Percentiles rank a stretch among this genome's conserved stretches.
Conservation (phyloP, 2,888 invertebrate genomes). For the Galerucella pusilla region DNA sequence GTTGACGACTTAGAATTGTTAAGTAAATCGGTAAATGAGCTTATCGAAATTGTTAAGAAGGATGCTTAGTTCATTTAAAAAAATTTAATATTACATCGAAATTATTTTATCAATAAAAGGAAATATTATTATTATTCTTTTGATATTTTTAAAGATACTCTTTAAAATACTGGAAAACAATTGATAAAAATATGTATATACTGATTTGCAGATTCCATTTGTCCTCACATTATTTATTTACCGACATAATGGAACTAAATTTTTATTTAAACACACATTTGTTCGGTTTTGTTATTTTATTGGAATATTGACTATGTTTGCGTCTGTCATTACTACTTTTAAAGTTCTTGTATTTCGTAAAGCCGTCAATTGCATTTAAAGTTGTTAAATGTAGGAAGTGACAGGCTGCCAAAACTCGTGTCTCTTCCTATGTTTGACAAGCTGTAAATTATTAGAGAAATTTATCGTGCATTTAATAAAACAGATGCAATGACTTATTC, state of each 20-base stretch:
- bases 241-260: no score
- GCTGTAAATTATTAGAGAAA: no score
- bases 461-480: no score
- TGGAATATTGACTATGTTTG: not conserved
- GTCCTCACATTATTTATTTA: no score
- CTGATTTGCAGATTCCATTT: no score
- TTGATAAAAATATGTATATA: not conserved
- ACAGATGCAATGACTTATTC: no score
- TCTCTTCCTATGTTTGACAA: no score
- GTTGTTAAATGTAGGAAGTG: no score
- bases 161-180: not conserved
- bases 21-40: constrained; percentile 61
- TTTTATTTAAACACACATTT: no score
- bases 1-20: constrained; percentile 60
- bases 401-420: no score
- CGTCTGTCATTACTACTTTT: not conserved
- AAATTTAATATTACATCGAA: constrained; percentile 17
- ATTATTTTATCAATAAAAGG: not conserved
- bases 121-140: not conserved
- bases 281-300: no score
- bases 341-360: not conserved
- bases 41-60: constrained; percentile 62
- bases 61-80: constrained; percentile 51
- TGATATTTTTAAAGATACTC: not conserved
- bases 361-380: no score